A percentile compares a stretch with the other conserved stretches of the same genome.
These are phyloP conservation scores for Agrotis clavis DNA, from an alignment of 2,888 invertebrate species.

Conservation along the genomic window DNA sequence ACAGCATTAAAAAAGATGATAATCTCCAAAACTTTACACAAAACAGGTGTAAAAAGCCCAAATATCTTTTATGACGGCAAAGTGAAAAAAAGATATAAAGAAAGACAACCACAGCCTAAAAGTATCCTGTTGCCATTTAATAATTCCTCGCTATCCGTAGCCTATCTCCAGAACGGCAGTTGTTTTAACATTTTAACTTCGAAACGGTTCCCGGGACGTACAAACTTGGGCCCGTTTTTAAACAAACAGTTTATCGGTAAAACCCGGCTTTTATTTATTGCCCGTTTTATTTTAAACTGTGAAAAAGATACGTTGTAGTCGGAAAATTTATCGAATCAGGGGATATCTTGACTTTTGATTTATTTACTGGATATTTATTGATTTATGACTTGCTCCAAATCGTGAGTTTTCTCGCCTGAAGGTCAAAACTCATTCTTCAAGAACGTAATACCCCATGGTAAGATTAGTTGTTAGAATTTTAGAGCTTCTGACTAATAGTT, in stretches of 20 bases:
- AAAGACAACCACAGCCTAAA: slow-evolving; percentile 21
- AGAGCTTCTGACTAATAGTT: too few species aligned
- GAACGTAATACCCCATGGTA: too few species aligned
- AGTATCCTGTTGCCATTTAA: slow-evolving; percentile 35
- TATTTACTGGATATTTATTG: slow-evolving; percentile 10
- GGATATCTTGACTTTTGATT: slow-evolving; percentile 36
- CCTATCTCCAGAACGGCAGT: slow-evolving; percentile 48
- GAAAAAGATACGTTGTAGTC: slow-evolving; percentile 21
- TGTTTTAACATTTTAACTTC: slow-evolving; percentile 56
- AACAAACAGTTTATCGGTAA: slow-evolving; percentile 53
- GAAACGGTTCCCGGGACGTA: slow-evolving; percentile 16
- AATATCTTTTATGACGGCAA: background rate
- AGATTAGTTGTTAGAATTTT: too few species aligned
- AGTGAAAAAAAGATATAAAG: slow-evolving; percentile 8
- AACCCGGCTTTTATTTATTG: slow-evolving; percentile 50
- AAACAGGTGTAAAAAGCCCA: background rate
- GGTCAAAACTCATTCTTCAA: background rate
- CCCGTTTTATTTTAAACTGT: slow-evolving; percentile 48
- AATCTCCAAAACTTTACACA: background rate
- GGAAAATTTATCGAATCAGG: slow-evolving; percentile 10
- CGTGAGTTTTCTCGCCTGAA: too few species aligned
- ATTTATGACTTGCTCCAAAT: background rate
- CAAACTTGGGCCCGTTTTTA: slow-evolving; percentile 37
- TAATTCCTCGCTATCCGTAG: slow-evolving; percentile 31
- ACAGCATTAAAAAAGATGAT: slow-evolving; percentile 1